A percentile compares a stretch with the other conserved stretches of the same genome.
phyloP scores from a whole-genome alignment of 2,888 invertebrate species.

The Panopea generosa region DNA sequence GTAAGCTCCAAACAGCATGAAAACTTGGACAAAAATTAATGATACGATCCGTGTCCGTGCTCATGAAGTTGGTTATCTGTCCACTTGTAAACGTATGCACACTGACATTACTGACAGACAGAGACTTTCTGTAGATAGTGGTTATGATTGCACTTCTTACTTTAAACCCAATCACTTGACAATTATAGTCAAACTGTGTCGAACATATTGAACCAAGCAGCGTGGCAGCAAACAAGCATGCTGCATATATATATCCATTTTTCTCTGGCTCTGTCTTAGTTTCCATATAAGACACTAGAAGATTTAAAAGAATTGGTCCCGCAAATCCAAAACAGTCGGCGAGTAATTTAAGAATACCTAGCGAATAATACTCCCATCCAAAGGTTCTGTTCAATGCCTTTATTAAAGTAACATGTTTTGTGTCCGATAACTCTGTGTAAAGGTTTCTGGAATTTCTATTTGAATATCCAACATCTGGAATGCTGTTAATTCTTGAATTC shows the following conservation, averaged over 20 bases:
- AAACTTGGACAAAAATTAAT: constrained; percentile 98
- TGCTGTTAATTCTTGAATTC: constrained; percentile 38
- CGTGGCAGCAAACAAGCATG: constrained; percentile 89
- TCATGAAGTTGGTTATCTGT: constrained; percentile 98
- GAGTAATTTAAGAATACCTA: constrained; percentile 88
- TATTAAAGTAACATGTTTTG: constrained; percentile 61
- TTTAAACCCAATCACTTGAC: constrained; percentile 91
- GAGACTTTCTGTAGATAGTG: constrained; percentile 91
- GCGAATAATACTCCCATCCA: constrained; percentile 81
- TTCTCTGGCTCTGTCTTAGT: constrained; percentile 88
- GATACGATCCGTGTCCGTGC: constrained; percentile 97
- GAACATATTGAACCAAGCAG: constrained; percentile 92
- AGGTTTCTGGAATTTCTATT: not conserved
- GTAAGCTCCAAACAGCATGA: constrained; percentile 98
- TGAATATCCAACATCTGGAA: constrained; percentile 56
- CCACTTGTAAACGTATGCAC: constrained; percentile 88
- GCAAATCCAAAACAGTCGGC: constrained; percentile 94
- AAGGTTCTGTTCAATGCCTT: constrained; percentile 79
- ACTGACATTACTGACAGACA: constrained; percentile 86
- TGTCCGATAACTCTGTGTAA: not conserved
- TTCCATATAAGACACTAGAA: constrained; percentile 92
- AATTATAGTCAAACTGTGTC: constrained; percentile 95
- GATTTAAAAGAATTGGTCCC: constrained; percentile 94
- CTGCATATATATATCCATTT: constrained; percentile 87
- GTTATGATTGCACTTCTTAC: constrained; percentile 94